Evolutionary conservation across 2,888 invertebrate genomes (phyloP).

Genomic region (Melanargia galathea): DNA sequence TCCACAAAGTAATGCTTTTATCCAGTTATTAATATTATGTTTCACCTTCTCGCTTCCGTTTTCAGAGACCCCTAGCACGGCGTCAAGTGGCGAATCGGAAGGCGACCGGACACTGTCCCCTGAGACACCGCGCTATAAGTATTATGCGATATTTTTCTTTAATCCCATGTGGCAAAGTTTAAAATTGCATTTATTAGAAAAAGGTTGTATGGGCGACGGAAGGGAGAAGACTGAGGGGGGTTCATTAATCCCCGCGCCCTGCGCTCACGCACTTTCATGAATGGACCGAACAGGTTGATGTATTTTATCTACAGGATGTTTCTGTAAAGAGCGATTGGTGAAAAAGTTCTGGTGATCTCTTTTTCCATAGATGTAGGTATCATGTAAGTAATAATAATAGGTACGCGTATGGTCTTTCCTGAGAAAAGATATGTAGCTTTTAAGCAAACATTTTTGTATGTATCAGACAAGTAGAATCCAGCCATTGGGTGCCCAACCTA

Average conservation of each 20-base stretch:
- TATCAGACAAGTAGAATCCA: no score
- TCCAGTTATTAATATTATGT: no score
- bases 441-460: no score
- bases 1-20: no score
- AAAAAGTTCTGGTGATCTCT: no score
- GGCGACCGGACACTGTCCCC: constrained; percentile 74
- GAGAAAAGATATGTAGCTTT: no score
- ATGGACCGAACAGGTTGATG: constrained; percentile 82
- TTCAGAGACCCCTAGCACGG: constrained; percentile 77
- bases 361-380: no score
- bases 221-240: constrained; percentile 65
- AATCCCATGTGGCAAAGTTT: constrained; percentile 44
- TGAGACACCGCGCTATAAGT: constrained; percentile 57
- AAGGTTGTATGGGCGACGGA: constrained; percentile 63
- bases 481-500: no score
- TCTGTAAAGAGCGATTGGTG: constrained; percentile 44
- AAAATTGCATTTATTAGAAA: constrained; percentile 41
- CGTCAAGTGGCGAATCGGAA: constrained; percentile 75
- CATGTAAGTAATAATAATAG: no score
- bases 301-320: constrained; percentile 70
- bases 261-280: constrained; percentile 83
- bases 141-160: constrained; percentile 45
- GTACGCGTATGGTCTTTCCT: no score
- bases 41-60: background rate
- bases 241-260: constrained; percentile 82